Evolutionary conservation across 2,797 vertebrate species (phyloP).

Genomic region (Sardinella longiceps): DNA sequence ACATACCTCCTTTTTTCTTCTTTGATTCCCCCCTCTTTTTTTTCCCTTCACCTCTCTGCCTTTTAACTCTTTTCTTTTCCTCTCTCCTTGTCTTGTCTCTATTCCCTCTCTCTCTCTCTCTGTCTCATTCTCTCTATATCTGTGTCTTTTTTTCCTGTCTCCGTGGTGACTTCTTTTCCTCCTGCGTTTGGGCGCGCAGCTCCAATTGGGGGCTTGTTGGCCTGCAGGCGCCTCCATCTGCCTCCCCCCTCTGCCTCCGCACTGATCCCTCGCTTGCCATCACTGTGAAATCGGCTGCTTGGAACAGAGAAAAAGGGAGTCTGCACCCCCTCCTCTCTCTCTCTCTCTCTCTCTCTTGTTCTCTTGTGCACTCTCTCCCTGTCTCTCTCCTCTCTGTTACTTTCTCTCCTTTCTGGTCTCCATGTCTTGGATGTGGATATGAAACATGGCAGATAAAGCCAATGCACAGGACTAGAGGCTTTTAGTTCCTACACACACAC

Average conservation of each 20-base stretch:
- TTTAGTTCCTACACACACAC: constrained; percentile 8
- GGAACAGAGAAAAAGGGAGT: constrained; percentile 48
- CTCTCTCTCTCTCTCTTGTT: neutral
- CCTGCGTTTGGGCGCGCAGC: constrained; percentile 39
- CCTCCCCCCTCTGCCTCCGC: constrained; percentile 39
- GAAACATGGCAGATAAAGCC: neutral
- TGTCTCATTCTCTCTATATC: neutral
- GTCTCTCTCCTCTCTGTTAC: neutral
- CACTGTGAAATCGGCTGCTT: constrained; percentile 63
- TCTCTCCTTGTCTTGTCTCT: neutral
- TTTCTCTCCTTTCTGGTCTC: neutral
- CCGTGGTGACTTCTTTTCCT: constrained; percentile 35
- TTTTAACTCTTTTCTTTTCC: constrained; percentile 41
- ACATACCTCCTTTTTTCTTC: neutral
- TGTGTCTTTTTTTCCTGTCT: constrained; percentile 20
- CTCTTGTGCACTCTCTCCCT: neutral
- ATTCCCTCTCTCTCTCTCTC: neutral
- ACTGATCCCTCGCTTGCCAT: constrained; percentile 77
- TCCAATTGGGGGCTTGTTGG: constrained; percentile 45
- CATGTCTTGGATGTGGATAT: neutral
- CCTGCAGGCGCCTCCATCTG: constrained; percentile 51
- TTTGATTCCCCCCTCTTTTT: neutral
- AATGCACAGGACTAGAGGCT: neutral
- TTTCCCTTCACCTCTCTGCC: neutral
- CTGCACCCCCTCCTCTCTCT: constrained; percentile 1